Conservation (phyloP, 2,797 vertebrate species). For the Lagorchestes hirsutus region DNA sequence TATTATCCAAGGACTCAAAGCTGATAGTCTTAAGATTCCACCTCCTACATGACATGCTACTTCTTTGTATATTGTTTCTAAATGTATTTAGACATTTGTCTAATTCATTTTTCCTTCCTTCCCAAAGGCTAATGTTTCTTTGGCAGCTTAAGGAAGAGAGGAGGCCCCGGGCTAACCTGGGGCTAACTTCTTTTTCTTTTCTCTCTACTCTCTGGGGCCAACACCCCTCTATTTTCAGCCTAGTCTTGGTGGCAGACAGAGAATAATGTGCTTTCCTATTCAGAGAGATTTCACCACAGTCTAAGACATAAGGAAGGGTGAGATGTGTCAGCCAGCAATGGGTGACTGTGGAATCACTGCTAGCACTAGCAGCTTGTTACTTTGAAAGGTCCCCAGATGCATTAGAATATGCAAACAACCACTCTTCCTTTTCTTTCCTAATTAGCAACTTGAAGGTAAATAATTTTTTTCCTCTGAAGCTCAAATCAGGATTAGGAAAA, state of each 20-base stretch:
- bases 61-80: conserved; percentile 35
- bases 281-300: conserved; percentile 37
- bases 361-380: conserved; percentile 65
- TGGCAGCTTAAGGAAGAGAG: neutral
- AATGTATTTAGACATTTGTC: conserved; percentile 32
- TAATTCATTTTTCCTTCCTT: neutral
- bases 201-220: conserved; percentile 10
- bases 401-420: conserved; percentile 66
- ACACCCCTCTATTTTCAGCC: conserved; percentile 15
- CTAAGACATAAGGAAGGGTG: conserved; percentile 64
- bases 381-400: conserved; percentile 66
- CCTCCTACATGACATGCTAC: neutral
- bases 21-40: conserved; percentile 10
- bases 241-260: conserved; percentile 57
- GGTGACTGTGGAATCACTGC: neutral
- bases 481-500: conserved; percentile 59
- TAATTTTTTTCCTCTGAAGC: conserved; percentile 74
- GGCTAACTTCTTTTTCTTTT: neutral
- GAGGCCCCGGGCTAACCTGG: neutral
- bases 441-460: conserved; percentile 79
- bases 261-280: conserved; percentile 54
- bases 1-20: conserved; percentile 54
- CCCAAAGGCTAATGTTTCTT: conserved; percentile 17
- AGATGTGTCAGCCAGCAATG: conserved; percentile 16
- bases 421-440: conserved; percentile 73